Conservation (phyloP, 2,113 vertebrate species). For the Neopipo cinnamomea region DNA sequence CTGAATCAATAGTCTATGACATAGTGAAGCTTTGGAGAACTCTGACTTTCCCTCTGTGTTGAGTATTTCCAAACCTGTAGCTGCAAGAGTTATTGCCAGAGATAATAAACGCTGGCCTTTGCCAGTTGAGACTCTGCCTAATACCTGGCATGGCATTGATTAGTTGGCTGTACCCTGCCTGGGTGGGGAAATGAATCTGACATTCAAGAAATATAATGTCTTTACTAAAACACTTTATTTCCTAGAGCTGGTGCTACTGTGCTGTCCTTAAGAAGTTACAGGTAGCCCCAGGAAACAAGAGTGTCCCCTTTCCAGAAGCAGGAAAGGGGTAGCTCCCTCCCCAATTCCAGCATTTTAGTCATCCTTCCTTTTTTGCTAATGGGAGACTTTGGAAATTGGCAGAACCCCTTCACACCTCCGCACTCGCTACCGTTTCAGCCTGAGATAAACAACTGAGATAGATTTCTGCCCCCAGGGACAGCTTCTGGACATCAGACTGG, state of each 20-base stretch:
- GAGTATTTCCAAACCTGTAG: background rate
- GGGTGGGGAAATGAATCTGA: background rate
- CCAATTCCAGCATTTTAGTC: background rate
- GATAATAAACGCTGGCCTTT: background rate
- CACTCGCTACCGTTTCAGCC: constrained; percentile 52
- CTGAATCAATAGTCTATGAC: background rate
- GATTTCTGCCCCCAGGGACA: constrained; percentile 53
- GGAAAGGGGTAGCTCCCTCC: background rate
- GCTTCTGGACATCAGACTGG: constrained; percentile 55
- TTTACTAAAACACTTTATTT: background rate
- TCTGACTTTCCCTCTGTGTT: background rate
- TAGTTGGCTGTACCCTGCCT: constrained; percentile 3
- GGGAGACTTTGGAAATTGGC: constrained; percentile 32
- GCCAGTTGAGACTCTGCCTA: background rate
- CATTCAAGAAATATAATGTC: background rate
- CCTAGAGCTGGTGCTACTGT: constrained; percentile 1
- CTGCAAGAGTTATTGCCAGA: constrained; percentile 16
- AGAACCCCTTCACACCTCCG: constrained; percentile 29
- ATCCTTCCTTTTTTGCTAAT: background rate
- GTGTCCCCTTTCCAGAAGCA: background rate
- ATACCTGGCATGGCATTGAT: background rate
- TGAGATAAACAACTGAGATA: constrained; percentile 48
- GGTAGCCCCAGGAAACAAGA: background rate
- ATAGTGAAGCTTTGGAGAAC: background rate
- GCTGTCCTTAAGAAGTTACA: background rate